Percentiles rank a stretch among this genome's conserved stretches.
These are phyloP conservation scores for Lucifuga dentata DNA, from an alignment of 2,113 vertebrate genomes.

Conservation along the genomic window DNA sequence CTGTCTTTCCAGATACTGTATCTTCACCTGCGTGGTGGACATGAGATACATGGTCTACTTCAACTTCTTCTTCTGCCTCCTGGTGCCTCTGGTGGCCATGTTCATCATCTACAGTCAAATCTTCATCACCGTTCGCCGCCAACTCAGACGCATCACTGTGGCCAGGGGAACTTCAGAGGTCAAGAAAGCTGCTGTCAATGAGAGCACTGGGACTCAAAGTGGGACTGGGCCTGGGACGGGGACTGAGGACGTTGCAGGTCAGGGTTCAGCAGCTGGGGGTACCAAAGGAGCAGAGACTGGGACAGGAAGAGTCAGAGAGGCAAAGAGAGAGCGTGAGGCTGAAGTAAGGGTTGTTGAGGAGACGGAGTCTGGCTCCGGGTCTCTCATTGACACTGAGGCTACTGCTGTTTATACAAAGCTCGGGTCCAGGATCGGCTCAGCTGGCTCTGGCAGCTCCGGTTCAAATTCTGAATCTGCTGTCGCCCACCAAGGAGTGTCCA, in stretches of 20 bases:
- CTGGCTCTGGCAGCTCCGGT: neutral
- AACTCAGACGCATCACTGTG: conserved; percentile 37
- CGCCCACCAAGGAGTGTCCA: neutral
- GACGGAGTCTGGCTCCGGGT: neutral
- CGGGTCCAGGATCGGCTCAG: neutral
- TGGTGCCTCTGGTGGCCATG: conserved; percentile 61
- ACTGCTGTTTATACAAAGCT: neutral
- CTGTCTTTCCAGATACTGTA: conserved; percentile 50
- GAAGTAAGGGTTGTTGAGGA: neutral
- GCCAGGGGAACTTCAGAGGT: neutral
- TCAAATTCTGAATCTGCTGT: neutral
- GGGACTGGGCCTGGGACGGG: neutral
- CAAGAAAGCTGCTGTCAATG: neutral
- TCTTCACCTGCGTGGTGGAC: conserved; percentile 62
- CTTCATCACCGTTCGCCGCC: conserved; percentile 44
- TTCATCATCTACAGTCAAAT: conserved; percentile 62
- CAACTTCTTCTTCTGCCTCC: conserved; percentile 57
- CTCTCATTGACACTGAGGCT: neutral
- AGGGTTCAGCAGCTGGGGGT: neutral
- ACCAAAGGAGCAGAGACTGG: neutral
- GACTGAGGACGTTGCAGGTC: neutral
- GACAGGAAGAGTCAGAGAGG: neutral
- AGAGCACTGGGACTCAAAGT: neutral
- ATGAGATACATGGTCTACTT: conserved; percentile 70
- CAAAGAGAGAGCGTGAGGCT: neutral